Percentiles rank a stretch among this genome's conserved stretches.
Evolutionary conservation across 2,888 invertebrate species (phyloP).

Genomic region (Pheosia tremula): DNA sequence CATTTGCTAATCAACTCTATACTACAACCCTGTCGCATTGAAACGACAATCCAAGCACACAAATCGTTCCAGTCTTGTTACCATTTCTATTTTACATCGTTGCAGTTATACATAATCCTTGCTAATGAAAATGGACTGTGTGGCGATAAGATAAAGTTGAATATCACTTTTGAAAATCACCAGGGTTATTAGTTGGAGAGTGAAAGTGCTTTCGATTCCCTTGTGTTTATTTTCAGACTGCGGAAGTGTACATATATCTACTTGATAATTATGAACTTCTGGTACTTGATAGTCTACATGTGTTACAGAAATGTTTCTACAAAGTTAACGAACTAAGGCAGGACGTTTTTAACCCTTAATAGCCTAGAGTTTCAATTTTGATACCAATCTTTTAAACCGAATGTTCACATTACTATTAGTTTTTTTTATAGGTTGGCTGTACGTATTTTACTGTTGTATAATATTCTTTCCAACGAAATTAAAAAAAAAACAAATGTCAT

Average conservation of each 20-base stretch:
- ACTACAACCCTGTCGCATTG: slow-evolving; percentile 28
- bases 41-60: slow-evolving; percentile 24
- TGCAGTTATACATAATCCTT: slow-evolving; percentile 19
- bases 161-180: slow-evolving; percentile 17
- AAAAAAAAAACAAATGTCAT: no score
- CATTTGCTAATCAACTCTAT: slow-evolving; percentile 35
- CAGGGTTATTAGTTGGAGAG: slow-evolving; percentile 40
- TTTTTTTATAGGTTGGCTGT: no score
- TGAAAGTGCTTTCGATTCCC: slow-evolving; percentile 50
- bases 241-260: slow-evolving; percentile 46
- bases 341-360: no score
- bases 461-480: no score
- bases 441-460: no score
- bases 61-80: slow-evolving; percentile 27
- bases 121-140: slow-evolving; percentile 20
- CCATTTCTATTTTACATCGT: slow-evolving; percentile 36
- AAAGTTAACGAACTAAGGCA: neutral
- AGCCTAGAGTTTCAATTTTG: no score
- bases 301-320: neutral
- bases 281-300: neutral
- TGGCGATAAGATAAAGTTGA: slow-evolving; percentile 23
- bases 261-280: slow-evolving; percentile 35
- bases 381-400: no score
- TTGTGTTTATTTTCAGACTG: slow-evolving; percentile 50
- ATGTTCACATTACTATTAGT: no score